These are phyloP conservation scores for Ageneiosus marmoratus DNA, from an alignment of 2,113 vertebrate genomes.

Conservation along the genomic window DNA sequence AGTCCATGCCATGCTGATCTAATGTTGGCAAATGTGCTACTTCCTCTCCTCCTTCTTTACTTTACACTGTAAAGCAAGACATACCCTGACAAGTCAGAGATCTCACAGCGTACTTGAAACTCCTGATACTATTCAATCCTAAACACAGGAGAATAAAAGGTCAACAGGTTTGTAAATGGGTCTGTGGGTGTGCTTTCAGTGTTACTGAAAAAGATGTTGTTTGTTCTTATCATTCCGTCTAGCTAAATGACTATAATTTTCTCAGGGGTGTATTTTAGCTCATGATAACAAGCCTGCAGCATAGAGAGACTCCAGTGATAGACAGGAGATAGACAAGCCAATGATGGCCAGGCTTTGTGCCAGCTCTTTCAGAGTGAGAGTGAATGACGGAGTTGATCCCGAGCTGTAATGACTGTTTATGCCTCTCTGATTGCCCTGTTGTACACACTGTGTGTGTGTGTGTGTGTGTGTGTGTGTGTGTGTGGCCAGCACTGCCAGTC, in stretches of 20 bases:
- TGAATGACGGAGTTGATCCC: constrained; percentile 9
- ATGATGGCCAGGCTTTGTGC: constrained; percentile 18
- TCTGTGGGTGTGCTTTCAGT: background rate
- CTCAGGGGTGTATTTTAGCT: constrained; percentile 19
- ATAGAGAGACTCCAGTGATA: constrained; percentile 5
- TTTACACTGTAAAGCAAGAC: background rate
- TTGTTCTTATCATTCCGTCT: constrained; percentile 14
- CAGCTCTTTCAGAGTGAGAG: background rate
- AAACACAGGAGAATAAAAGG: background rate
- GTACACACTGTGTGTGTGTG: background rate
- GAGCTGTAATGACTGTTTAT: constrained; percentile 25
- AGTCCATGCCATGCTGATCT: too few species aligned
- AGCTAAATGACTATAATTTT: constrained; percentile 17
- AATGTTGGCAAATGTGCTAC: too few species aligned
- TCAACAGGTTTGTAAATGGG: background rate
- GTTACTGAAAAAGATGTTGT: background rate
- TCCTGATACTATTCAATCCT: background rate
- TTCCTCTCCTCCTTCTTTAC: background rate
- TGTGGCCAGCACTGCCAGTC: constrained; percentile 2
- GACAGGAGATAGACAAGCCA: constrained; percentile 12
- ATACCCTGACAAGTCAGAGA: background rate
- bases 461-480: background rate
- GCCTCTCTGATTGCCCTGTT: constrained; percentile 22
- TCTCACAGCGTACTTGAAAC: background rate
- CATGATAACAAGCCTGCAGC: background rate